Base-by-base conservation (phyloP, 2,888 invertebrate genomes). In the Tipula helvola region DNA sequence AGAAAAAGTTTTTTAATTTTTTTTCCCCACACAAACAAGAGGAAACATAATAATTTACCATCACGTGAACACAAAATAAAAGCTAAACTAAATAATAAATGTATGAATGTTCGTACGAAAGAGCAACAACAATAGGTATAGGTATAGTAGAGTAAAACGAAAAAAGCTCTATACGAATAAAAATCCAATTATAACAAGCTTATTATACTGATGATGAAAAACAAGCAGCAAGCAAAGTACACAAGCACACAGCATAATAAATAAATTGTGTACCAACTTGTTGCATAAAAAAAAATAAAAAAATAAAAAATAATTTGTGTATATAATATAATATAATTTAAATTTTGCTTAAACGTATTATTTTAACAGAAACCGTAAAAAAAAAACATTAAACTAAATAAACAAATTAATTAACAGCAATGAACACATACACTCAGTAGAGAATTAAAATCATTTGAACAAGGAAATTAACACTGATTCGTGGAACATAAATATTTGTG, bases 141-240 rank as follows among this genome's bases (percentile, higher is more conserved):
- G 16, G 52, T 52, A 52, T 52, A 71, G 28, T 2, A 28, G n/a
- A n/a, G n/a, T n/a, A 28, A 28, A 28, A 28, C 28, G 4, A 10
- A 71, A 71, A 71, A 71, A 71, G 71, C 52, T 57, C 52, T 57
- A n/a, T n/a, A 16, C 71, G 71, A 71, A 71, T 71, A 71, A 71
- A 71, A 71, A 71, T 71, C 71, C 71, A 71, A 71, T 71, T 71
- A 71, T 71, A 71, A 71, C 71, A 71, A 71, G 71, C 71, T 71
- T 71, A 71, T 71, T 71, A 71, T 71, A 71, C 71, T 71, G 71
- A 71, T 28, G 71, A 28, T 71, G 71, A 71, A 71, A 71, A 71
- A 71, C 28, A 28, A 28, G 3, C 28, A 71, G 8, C 28, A 71
- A 71, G 71, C 28, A 28, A 28, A 71, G 28, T 18, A 71, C 28